Evolutionary conservation across 2,797 vertebrate genomes (phyloP), one percentile per base, ranked within the genome.

Genomic region (Fundulus diaphanus): DNA sequence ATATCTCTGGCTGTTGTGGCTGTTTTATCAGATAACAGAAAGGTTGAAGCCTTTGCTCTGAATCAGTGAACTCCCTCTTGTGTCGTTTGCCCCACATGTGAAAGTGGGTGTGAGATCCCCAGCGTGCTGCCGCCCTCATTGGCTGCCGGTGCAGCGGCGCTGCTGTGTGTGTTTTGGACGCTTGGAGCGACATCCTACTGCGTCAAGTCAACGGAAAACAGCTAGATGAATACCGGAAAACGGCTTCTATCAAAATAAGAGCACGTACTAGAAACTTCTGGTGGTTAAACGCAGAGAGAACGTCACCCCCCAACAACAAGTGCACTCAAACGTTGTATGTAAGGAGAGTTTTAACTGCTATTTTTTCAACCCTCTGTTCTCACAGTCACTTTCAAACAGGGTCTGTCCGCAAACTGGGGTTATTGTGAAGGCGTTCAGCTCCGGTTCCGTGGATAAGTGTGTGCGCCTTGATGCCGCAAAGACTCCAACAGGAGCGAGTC

Each of bases 121-220:
- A n/a, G 89, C 68, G 89, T 74, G 82, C 68, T 72, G 63, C 88
- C 81, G 86, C 68, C 80, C 89, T 93, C 87, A 88, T 94, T 93
- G 93, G 90, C 82, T 92, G 88, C n/a, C 68, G 70, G 72, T 68
- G 76, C 74, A 77, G 78, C 73, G 46, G 84, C 79, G 77, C 74
- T 73, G 83, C 52, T 77, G 66, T 20, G 86, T 84, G 91, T 95
- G 93, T 94, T 94, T 95, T 93, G 90, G 93, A 92, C 78, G 49
- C 75, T 72, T 85, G 82, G 70, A 82, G 81, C 78, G 70, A 82
- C 78, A 7, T 76, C 90, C 88, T 68, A 80, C 90, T 88, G 94
- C 16, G 31, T 84, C 73, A 92, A 88, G 84, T 37, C 8, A 27
- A 2, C 15, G 16, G 27, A 12, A 0, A 56, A 24, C 6, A 77